Base-by-base conservation (phyloP, 2,113 vertebrate species). In the Aegithalos caudatus region DNA sequence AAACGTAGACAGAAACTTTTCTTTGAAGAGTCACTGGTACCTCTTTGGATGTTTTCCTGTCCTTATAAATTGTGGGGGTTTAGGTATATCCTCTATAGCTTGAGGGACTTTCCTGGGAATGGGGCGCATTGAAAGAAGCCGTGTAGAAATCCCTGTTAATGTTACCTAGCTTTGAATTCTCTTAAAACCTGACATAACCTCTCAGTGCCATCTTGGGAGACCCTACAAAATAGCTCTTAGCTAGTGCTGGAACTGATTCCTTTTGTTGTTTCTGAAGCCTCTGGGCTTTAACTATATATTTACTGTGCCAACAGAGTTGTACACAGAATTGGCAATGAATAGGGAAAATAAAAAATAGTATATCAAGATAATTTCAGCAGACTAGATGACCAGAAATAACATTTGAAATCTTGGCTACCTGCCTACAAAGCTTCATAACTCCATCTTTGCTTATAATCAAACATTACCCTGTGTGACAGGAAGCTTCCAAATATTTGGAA, bases 381-480 rank as follows among this genome's bases (percentile, higher is more conserved):
- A 87, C 12, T 62, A 48, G 64, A 23, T 88, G 58, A 76, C 85
- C 72, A 86, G 67, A 74, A 97, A 58, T 29, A 86, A 18, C 37
- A 71, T 81, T 79, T 86, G 78, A 72, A 95, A 80, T 57, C 62
- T 84, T 96, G 44, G 12, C 65, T 79, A n/a, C 54, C 60, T 82
- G 62, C 53, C 51, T 70, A 45, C 71, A 54, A 90, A 91, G 84
- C 91, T 86, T 60, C 21, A 10, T 66, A 72, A 60, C 40, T 86
- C 37, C 35, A 45, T 92, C 69, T 91, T 96, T 94, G 65, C 77
- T 81, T 88, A 78, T 44, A 94, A 92, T 80, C 54, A 60, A 90
- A 62, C 77, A 62, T 91, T 92, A 92, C 37, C 84, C 85, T 86
- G 37, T 74, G 76, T 94, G 93, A 88, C 92, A 95, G 71, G 69